Percentiles rank a stretch among this genome's conserved stretches.
These are phyloP conservation scores for Sebastes nivosus DNA, from an alignment of 2,797 vertebrate genomes.

Conservation along the genomic window DNA sequence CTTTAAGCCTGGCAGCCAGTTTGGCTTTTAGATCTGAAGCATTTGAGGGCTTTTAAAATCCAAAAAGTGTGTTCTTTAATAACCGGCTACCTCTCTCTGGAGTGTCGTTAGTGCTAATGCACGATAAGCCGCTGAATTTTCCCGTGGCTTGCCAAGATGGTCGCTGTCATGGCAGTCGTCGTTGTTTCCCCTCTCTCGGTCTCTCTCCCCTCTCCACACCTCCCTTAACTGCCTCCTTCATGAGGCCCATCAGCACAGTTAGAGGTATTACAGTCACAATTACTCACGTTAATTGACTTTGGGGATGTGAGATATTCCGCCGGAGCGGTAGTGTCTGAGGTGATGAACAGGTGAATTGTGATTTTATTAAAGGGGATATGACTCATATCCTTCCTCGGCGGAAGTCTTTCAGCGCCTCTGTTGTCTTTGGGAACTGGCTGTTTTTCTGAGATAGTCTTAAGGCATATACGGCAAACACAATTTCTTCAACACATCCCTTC, in stretches of 20 bases:
- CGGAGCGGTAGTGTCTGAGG: slow-evolving; percentile 20
- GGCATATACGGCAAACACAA: background rate
- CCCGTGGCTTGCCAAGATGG: slow-evolving; percentile 42
- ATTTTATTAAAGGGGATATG: slow-evolving; percentile 59
- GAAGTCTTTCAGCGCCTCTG: slow-evolving; percentile 10
- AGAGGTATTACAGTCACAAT: slow-evolving; percentile 64
- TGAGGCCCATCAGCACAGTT: slow-evolving; percentile 58
- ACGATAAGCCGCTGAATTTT: slow-evolving; percentile 12
- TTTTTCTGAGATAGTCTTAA: slow-evolving; percentile 36
- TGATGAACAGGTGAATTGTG: slow-evolving; percentile 58
- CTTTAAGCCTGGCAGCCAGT: slow-evolving; percentile 3
- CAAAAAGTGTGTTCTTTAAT: slow-evolving; percentile 50
- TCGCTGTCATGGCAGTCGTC: background rate
- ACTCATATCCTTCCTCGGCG: slow-evolving; percentile 35
- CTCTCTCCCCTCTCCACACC: slow-evolving; percentile 14
- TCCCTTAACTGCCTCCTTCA: slow-evolving; percentile 51
- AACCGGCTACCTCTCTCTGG: slow-evolving; percentile 35
- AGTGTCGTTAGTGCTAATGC: slow-evolving; percentile 44
- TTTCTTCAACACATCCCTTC: slow-evolving; percentile 4
- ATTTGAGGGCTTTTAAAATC: slow-evolving; percentile 34
- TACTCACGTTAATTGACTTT: slow-evolving; percentile 72
- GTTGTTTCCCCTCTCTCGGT: background rate
- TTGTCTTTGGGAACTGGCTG: slow-evolving; percentile 39
- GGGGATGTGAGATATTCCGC: slow-evolving; percentile 50
- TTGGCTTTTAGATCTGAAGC: slow-evolving; percentile 3